phyloP scores from a whole-genome alignment of 1,140 invertebrate species.

The Eriocheir sinensis region DNA sequence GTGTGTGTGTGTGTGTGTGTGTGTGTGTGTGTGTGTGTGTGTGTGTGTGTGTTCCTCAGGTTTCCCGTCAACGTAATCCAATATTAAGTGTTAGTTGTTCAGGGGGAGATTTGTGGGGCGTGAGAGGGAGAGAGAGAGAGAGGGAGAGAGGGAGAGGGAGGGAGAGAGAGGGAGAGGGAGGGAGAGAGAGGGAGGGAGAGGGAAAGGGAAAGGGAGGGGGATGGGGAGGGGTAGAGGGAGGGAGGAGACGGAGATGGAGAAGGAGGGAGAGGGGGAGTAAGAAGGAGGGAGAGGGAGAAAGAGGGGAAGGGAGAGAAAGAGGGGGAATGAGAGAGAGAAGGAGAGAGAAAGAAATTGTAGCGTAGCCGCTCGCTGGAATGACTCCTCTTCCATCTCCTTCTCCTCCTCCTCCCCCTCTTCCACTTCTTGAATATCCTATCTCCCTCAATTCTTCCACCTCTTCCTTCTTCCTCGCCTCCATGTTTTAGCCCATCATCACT shows the following conservation, averaged over 20 bases:
- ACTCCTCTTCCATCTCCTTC: conserved; percentile 19
- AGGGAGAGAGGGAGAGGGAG: not conserved
- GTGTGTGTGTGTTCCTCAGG: not conserved
- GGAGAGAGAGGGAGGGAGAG: conserved; percentile 18
- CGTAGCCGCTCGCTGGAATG: not conserved
- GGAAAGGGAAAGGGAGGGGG: not conserved
- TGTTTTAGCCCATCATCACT: too few relatives aligned
- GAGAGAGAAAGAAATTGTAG: not conserved
- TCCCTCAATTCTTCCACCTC: too few relatives aligned
- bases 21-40: not conserved
- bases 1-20: conserved; percentile 17
- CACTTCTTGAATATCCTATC: too few relatives aligned
- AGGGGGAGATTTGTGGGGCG: not conserved
- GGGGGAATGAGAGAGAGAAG: conserved; percentile 3
- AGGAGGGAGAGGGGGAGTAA: too few relatives aligned
- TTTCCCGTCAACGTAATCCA: not conserved
- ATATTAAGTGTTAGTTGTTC: conserved; percentile 26
- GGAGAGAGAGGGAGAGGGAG: not conserved
- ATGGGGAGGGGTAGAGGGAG: too few relatives aligned
- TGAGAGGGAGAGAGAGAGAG: too few relatives aligned
- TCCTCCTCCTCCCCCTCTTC: not conserved
- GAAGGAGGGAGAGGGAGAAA: too few relatives aligned
- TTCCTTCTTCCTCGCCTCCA: too few relatives aligned
- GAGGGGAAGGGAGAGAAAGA: too few relatives aligned
- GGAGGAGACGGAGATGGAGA: too few relatives aligned